Evolutionary conservation across 2,888 invertebrate species (phyloP).

Genomic region (Plutella xylostella): DNA sequence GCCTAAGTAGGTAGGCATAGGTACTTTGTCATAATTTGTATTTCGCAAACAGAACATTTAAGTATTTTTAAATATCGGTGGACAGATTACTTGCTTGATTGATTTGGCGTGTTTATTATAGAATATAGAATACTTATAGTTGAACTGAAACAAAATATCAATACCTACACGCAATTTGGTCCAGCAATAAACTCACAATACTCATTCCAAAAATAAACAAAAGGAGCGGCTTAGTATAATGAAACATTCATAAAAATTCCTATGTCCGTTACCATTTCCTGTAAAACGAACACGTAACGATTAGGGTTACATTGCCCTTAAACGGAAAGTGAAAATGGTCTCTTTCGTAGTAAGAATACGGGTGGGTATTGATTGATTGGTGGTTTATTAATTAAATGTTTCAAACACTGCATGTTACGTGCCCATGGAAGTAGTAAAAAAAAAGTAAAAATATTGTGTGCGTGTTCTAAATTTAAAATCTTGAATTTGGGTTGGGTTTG

Average conservation of each 20-base stretch:
- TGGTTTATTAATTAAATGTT: background rate
- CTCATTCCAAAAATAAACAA: conserved; percentile 43
- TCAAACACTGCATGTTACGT: background rate
- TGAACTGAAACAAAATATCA: no score
- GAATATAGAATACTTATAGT: no score
- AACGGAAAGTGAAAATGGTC: conserved; percentile 7
- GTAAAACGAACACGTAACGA: conserved; percentile 26
- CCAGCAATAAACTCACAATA: no score
- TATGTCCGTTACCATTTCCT: conserved; percentile 51
- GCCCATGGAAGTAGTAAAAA: conserved; percentile 19
- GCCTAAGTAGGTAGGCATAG: no score
- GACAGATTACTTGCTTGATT: no score
- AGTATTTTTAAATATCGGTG: no score
- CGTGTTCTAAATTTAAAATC: conserved; percentile 34
- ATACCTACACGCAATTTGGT: no score
- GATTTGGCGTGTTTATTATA: no score
- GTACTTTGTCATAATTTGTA: no score
- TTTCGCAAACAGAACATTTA: no score
- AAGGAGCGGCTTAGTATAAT: conserved; percentile 31
- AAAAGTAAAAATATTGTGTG: no score
- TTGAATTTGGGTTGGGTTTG: no score
- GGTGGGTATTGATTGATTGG: background rate
- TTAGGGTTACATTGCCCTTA: conserved; percentile 32
- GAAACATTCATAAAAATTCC: conserved; percentile 54
- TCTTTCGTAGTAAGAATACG: background rate